Conservation (phyloP, 2,113 vertebrate species). For the Laterallus jamaicensis region DNA sequence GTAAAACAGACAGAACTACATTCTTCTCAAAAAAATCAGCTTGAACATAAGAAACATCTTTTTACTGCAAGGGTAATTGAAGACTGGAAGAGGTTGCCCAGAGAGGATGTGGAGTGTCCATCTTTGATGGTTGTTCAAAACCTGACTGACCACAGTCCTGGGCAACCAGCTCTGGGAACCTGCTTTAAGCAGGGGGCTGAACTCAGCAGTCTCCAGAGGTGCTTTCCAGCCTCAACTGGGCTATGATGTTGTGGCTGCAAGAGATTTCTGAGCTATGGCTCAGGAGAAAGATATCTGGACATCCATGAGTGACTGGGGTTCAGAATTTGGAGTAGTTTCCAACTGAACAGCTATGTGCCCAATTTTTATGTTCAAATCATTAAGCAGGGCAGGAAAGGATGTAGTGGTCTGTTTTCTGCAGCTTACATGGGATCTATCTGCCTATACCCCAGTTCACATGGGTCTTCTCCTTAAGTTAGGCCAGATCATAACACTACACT, state of each 20-base stretch:
- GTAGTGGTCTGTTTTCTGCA: not conserved
- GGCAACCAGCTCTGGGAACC: not conserved
- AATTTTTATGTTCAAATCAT: not conserved
- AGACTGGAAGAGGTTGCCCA: not conserved
- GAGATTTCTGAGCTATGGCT: not conserved
- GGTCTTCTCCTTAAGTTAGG: not conserved
- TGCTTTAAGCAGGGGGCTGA: not conserved
- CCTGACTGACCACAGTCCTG: not conserved
- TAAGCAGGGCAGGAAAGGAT: not conserved
- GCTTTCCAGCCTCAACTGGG: not conserved
- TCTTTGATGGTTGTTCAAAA: not conserved
- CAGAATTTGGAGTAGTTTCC: not conserved
- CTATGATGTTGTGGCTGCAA: not conserved
- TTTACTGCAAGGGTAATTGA: not conserved
- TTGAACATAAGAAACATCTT: not conserved
- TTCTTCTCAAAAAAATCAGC: not conserved
- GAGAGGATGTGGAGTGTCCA: not conserved
- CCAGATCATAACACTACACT: not conserved
- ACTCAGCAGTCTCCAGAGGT: not conserved
- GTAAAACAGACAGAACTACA: not conserved
- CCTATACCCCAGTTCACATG: not conserved
- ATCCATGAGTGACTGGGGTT: not conserved
- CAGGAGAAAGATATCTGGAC: not conserved
- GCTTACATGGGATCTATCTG: not conserved
- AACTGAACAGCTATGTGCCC: fast-evolving